Conservation (phyloP, 2,888 invertebrate genomes). For the Phragmatobia fuliginosa region DNA sequence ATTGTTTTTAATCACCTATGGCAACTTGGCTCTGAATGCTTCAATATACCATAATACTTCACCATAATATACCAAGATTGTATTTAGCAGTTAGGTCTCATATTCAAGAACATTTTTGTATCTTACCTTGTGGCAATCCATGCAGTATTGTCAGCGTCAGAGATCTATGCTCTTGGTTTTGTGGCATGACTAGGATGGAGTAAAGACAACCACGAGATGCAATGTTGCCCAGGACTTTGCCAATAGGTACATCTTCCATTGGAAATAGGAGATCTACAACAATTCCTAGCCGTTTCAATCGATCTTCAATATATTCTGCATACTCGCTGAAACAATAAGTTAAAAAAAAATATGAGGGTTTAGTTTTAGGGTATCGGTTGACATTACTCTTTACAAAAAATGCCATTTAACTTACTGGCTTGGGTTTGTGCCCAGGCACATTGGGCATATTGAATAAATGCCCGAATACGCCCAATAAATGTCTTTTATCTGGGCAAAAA, state of each 20-base stretch:
- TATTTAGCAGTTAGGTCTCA: too few relatives aligned
- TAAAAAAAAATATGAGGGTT: neutral
- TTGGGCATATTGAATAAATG: too few relatives aligned
- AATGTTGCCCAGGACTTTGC: constrained; percentile 92
- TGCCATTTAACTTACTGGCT: neutral
- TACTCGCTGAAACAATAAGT: constrained; percentile 88
- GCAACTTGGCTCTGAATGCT: too few relatives aligned
- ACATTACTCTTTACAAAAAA: neutral
- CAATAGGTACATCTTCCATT: constrained; percentile 94
- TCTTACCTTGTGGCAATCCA: constrained; percentile 94
- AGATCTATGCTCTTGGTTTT: constrained; percentile 94
- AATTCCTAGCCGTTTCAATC: constrained; percentile 92
- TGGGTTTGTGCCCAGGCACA: too few relatives aligned
- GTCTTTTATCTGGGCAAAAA: too few relatives aligned
- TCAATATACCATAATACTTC: too few relatives aligned
- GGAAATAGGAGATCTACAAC: constrained; percentile 96
- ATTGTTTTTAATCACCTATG: too few relatives aligned
- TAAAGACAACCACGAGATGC: constrained; percentile 95
- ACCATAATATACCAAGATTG: too few relatives aligned
- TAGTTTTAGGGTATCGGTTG: neutral
- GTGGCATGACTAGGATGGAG: constrained; percentile 94
- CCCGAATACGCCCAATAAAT: too few relatives aligned
- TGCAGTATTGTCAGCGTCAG: constrained; percentile 96
- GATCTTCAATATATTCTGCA: constrained; percentile 94
- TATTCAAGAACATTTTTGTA: too few relatives aligned